Evolutionary conservation across 2,797 vertebrate species (phyloP), one percentile per base, ranked within the genome.

Genomic region (Periophthalmus magnuspinnatus): DNA sequence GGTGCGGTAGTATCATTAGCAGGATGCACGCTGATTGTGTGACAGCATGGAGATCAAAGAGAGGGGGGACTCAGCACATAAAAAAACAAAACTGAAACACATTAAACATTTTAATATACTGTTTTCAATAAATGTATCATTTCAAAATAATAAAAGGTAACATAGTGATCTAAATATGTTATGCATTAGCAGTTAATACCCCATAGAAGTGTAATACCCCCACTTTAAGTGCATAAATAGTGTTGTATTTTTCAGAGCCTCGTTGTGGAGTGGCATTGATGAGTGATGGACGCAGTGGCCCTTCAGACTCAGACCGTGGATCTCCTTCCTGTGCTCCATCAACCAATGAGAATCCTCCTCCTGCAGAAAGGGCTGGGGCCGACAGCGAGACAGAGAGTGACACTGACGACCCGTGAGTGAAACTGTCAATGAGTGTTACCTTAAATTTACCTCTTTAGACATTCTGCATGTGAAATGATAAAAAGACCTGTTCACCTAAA

Each of bases 361-460:
- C 90, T n/a, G 58, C 58, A 60, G 92, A 93, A 56, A 88, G 89
- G 81, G 91, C 94, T 19, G 92, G 92, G 68, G 91, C 93, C 13
- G 95, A 97, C 87, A 97, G 96, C 6, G 96, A 97, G 90, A 96
- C 96, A 0, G 96, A 97, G 89, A 97, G 96, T 8, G 96, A 97
- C 61, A 95, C 93, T 0, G 96, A 97, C 7, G 96, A 97, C 75
- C 94, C 95, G 96, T 97, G 80, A 95, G 94, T 95, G 38, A 19
- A 65, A 41, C 41, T 5, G 13, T 45, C 13, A 14, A 5, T 5
- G 13, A 45, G 13, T 1, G 14, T 45, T 45, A 14, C 28, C 28
- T 28, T 1, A 28, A 28, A 28, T 28, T 28, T 28, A 28, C 28
- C 28, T 28, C 28, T 28, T 28, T 28, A 28, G 28, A 28, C 28